Evolutionary conservation across 2,888 invertebrate genomes (phyloP).

Genomic region (Atrina japonica): DNA sequence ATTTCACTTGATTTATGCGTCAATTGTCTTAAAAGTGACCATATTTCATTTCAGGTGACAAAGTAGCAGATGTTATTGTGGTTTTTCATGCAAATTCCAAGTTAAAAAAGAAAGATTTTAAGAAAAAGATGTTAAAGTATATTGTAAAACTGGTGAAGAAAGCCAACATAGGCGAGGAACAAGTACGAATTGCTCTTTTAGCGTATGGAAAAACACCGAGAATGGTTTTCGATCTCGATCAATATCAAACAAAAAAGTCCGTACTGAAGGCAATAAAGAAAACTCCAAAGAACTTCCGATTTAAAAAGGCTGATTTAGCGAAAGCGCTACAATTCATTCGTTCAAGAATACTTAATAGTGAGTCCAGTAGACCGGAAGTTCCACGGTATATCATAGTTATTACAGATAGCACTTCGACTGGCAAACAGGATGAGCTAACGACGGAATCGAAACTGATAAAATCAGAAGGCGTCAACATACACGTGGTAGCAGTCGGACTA

Average conservation of each 20-base stretch:
- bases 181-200: constrained; percentile 71
- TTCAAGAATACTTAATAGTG: constrained; percentile 45
- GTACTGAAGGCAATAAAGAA: constrained; percentile 50
- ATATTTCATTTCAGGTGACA: constrained; percentile 49
- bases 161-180: constrained; percentile 56
- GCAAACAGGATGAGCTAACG: constrained; percentile 26
- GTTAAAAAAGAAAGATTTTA: constrained; percentile 52
- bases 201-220: constrained; percentile 72
- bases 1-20: too few species aligned
- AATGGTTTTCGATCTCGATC: constrained; percentile 46
- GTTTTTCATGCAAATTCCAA: constrained; percentile 55
- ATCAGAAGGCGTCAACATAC: constrained; percentile 40
- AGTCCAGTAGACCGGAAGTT: constrained; percentile 46
- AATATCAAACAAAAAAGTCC: constrained; percentile 40
- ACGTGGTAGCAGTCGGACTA: constrained; percentile 48
- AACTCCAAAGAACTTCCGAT: constrained; percentile 48
- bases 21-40: too few species aligned
- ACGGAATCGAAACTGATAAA: constrained; percentile 41
- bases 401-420: constrained; percentile 51
- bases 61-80: constrained; percentile 55
- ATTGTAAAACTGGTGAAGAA: constrained; percentile 53
- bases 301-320: constrained; percentile 44
- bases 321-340: constrained; percentile 45
- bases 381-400: constrained; percentile 52
- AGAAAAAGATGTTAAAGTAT: constrained; percentile 55